These are phyloP conservation scores for Cyprinella venusta DNA, from an alignment of 2,797 vertebrate genomes.

Conservation along the genomic window DNA sequence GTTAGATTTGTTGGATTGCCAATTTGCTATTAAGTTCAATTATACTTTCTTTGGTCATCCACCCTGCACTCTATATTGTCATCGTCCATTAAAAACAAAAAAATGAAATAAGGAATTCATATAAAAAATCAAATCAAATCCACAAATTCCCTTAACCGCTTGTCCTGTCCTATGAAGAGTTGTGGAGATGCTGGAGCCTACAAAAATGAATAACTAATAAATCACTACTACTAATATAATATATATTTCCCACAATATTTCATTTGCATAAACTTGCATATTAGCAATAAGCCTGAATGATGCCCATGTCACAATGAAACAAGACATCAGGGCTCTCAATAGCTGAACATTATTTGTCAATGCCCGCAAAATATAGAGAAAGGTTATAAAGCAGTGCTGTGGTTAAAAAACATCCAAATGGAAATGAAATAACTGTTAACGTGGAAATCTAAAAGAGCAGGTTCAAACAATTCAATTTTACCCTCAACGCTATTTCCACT, in stretches of 20 bases:
- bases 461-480: slow-evolving; percentile 81
- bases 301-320: slow-evolving; percentile 47
- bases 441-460: slow-evolving; percentile 84
- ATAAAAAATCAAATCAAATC: not conserved
- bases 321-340: slow-evolving; percentile 66
- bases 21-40: not conserved
- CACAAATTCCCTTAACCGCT: not conserved
- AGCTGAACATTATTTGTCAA: slow-evolving; percentile 70
- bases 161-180: not conserved
- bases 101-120: not conserved
- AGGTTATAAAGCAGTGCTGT: slow-evolving; percentile 72
- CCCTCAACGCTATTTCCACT: slow-evolving; percentile 67
- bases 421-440: slow-evolving; percentile 89
- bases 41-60: not conserved
- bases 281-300: not conserved
- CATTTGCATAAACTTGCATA: slow-evolving; percentile 7
- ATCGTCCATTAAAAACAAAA: not conserved
- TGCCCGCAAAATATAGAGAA: slow-evolving; percentile 72
- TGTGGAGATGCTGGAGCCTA: not conserved
- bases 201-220: not conserved
- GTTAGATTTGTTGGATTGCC: not conserved
- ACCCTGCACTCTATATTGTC: not conserved
- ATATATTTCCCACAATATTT: not conserved
- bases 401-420: slow-evolving; percentile 83
- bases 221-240: not conserved